Evolutionary conservation across 2,797 vertebrate species (phyloP).

Genomic region (Cynopterus sphinx): DNA sequence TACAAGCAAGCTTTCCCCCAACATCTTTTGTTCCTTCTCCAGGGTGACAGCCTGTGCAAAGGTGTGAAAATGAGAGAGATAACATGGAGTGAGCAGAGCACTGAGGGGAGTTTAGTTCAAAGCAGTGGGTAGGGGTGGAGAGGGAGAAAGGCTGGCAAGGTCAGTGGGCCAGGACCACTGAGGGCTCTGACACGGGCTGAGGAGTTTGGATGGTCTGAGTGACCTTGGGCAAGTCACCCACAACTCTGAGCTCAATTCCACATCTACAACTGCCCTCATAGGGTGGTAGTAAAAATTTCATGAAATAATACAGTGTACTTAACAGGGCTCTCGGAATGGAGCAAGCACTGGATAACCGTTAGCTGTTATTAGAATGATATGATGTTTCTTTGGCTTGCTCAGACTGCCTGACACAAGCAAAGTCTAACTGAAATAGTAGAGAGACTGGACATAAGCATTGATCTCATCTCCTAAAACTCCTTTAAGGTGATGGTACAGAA

Average conservation of each 20-base stretch:
- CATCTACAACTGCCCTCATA: not conserved
- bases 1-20: not conserved
- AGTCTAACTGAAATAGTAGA: not conserved
- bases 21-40: not conserved
- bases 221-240: not conserved
- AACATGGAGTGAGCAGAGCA: not conserved
- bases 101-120: rapidly evolving
- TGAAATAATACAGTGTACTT: not conserved
- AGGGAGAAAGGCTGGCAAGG: too few species aligned
- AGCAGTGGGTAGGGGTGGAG: not conserved
- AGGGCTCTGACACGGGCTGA: not conserved
- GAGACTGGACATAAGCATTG: not conserved
- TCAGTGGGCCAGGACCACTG: not conserved
- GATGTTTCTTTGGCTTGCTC: conserved; percentile 9
- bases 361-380: not conserved
- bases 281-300: not conserved
- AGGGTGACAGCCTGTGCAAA: not conserved
- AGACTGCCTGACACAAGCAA: not conserved
- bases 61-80: too few species aligned
- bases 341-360: not conserved
- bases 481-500: not conserved
- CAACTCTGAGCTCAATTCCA: not conserved
- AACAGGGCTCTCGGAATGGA: not conserved
- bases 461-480: not conserved
- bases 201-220: not conserved